These are phyloP conservation scores for Zapornia atra DNA, from an alignment of 2,113 vertebrate genomes.

Conservation along the genomic window DNA sequence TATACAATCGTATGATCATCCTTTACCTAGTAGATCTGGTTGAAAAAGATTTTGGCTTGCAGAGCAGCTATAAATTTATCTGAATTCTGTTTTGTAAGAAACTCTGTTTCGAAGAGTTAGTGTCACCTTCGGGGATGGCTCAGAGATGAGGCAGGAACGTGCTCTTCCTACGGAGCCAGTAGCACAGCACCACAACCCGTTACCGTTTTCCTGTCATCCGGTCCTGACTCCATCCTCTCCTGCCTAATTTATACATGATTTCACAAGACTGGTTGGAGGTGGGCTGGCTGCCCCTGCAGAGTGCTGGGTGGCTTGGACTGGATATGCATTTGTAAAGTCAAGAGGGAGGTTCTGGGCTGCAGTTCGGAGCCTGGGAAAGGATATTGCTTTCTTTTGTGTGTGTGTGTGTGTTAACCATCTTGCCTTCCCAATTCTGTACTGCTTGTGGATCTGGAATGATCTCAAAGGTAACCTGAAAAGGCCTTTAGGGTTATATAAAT, in stretches of 20 bases:
- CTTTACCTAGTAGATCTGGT: too few species aligned
- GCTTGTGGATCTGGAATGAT: slow-evolving; percentile 33
- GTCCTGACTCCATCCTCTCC: background rate
- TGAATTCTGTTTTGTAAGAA: background rate
- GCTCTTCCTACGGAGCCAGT: rapidly evolving
- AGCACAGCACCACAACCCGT: background rate
- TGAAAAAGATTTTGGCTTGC: background rate
- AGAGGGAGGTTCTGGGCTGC: slow-evolving; percentile 37
- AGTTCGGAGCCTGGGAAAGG: slow-evolving; percentile 27
- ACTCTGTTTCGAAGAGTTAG: too few species aligned
- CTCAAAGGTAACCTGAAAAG: slow-evolving; percentile 63
- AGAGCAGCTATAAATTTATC: background rate
- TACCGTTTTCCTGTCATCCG: background rate
- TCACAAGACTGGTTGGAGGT: background rate
- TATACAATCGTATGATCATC: too few species aligned
- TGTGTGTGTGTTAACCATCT: background rate
- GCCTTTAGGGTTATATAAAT: slow-evolving; percentile 54
- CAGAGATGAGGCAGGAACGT: background rate
- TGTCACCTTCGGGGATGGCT: background rate
- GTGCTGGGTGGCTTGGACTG: slow-evolving; percentile 36
- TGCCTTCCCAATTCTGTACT: background rate
- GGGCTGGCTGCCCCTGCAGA: background rate
- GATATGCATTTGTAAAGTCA: background rate
- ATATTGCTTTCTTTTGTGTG: background rate
- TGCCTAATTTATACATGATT: background rate